A percentile compares a stretch with the other conserved stretches of the same genome.
Evolutionary conservation across 2,113 vertebrate genomes (phyloP).

Genomic region (Phodopus roborovskii): DNA sequence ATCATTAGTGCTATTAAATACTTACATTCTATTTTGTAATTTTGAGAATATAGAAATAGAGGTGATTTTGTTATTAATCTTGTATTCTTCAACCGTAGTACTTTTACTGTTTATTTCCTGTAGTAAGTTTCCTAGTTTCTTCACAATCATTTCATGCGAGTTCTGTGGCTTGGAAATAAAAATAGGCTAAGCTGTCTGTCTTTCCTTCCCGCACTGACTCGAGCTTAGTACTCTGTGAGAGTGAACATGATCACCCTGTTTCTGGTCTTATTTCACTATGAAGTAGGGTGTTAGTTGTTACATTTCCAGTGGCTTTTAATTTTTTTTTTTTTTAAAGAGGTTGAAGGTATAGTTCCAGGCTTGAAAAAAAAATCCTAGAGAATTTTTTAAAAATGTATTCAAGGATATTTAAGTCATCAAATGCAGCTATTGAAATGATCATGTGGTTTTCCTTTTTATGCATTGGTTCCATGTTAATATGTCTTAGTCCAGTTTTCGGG

Average conservation of each 20-base stretch:
- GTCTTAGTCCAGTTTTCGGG: background rate
- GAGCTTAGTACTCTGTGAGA: background rate
- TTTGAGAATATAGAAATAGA: background rate
- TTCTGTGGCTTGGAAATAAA: background rate
- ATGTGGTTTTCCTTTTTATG: background rate
- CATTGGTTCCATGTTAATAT: background rate
- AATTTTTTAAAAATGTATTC: background rate
- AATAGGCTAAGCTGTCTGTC: background rate
- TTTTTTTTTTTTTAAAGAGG: background rate
- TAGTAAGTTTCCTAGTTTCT: background rate
- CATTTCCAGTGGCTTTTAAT: background rate
- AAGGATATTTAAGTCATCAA: background rate
- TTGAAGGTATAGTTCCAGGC: background rate
- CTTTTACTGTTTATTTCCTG: background rate
- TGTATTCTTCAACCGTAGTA: background rate
- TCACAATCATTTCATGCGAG: background rate
- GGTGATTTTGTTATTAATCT: background rate
- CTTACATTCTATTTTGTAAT: constrained; percentile 1
- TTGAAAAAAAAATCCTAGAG: background rate
- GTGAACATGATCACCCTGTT: background rate
- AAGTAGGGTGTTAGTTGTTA: background rate
- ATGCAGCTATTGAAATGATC: background rate
- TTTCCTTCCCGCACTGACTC: background rate
- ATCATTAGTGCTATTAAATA: background rate
- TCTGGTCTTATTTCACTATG: background rate